Conservation (phyloP, 2,113 vertebrate species). For the Apaloderma vittatum region DNA sequence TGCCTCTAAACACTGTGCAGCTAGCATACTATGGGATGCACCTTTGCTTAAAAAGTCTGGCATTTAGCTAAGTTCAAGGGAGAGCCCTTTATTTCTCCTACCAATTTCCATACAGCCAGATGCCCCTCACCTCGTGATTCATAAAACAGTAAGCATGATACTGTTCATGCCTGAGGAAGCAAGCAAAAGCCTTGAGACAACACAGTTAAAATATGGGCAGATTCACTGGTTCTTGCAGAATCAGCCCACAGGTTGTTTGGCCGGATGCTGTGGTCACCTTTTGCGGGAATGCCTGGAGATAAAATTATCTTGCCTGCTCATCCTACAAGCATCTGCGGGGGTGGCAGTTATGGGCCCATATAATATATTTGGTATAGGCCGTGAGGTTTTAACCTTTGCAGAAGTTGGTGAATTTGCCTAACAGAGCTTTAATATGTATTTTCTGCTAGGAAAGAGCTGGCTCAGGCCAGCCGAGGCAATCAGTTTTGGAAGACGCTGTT, state of each 20-base stretch:
- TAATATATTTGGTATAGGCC: background rate
- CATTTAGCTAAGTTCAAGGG: background rate
- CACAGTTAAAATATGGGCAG: background rate
- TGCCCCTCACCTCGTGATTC: background rate
- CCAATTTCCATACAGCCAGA: background rate
- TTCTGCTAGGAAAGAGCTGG: background rate
- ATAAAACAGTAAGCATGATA: fast-evolving
- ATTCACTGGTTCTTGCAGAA: background rate
- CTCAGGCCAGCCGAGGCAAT: background rate
- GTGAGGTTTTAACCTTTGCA: background rate
- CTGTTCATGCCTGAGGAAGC: fast-evolving
- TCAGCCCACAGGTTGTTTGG: fast-evolving
- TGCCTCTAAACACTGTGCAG: background rate
- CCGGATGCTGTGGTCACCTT: fast-evolving
- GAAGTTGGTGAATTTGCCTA: background rate
- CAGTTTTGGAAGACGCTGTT: background rate
- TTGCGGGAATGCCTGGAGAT: background rate
- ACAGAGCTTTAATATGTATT: background rate
- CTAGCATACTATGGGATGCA: background rate
- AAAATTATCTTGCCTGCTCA: background rate
- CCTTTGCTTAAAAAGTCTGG: background rate
- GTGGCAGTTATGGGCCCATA: fast-evolving
- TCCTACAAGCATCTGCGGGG: background rate
- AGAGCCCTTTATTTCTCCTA: background rate
- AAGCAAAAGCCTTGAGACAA: background rate